These are phyloP conservation scores for Danaus chrysippus DNA, from an alignment of 2,888 invertebrate genomes.

Conservation along the genomic window DNA sequence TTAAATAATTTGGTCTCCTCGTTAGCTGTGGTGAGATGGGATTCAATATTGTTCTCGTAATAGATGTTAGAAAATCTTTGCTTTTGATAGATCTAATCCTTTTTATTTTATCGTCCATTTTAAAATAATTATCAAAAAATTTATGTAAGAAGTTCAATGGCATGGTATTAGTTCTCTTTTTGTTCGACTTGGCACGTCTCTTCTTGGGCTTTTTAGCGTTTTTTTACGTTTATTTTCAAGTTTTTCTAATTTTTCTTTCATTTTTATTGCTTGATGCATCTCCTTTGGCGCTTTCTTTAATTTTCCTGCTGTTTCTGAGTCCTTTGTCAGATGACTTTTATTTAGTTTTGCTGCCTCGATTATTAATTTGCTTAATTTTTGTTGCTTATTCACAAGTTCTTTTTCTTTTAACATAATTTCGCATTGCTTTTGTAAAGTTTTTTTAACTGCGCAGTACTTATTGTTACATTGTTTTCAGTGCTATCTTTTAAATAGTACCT, in stretches of 20 bases:
- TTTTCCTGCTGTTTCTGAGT: constrained; percentile 40
- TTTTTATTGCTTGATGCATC: constrained; percentile 31
- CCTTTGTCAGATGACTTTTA: constrained; percentile 33
- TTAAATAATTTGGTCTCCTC: background rate
- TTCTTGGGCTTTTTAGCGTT: constrained; percentile 23
- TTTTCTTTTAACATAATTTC: constrained; percentile 21
- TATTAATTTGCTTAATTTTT: constrained; percentile 34
- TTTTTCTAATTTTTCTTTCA: constrained; percentile 30
- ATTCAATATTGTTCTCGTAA: constrained; percentile 20
- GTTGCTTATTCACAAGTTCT: constrained; percentile 34
- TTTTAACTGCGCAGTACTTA: constrained; percentile 5
- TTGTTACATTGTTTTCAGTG: background rate
- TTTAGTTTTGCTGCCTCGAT: constrained; percentile 28
- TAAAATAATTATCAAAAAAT: constrained; percentile 26
- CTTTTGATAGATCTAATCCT: constrained; percentile 16
- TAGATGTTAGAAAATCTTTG: constrained; percentile 18
- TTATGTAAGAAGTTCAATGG: constrained; percentile 23
- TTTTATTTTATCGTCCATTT: constrained; percentile 23
- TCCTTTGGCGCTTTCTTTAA: constrained; percentile 41
- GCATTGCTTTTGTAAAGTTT: constrained; percentile 23
- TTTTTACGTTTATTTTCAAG: constrained; percentile 18
- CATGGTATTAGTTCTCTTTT: constrained; percentile 14
- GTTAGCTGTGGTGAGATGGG: constrained; percentile 1
- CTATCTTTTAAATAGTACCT: constrained; percentile 13
- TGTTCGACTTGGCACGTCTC: constrained; percentile 22